phyloP scores from a whole-genome alignment of 2,113 vertebrate species.

The Dasypus novemcinctus region DNA sequence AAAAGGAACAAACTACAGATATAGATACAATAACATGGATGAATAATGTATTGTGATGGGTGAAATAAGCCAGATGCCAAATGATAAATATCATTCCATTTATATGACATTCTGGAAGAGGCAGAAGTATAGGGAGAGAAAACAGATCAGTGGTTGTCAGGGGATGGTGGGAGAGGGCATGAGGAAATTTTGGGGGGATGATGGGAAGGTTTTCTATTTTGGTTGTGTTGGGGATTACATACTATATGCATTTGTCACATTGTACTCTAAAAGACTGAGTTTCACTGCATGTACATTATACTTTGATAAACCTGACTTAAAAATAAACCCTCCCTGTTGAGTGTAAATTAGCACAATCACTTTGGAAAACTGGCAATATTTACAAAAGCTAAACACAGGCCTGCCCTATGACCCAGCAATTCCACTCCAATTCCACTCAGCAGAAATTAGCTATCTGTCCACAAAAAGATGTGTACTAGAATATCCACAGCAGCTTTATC shows the following conservation, averaged over 20 bases:
- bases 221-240: neutral
- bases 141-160: neutral
- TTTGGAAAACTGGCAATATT: neutral
- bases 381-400: neutral
- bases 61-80: neutral
- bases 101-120: neutral
- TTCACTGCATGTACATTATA: neutral
- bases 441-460: neutral
- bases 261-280: neutral
- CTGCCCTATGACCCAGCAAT: neutral
- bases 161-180: neutral
- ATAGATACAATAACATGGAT: neutral
- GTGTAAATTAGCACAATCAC: neutral
- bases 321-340: neutral
- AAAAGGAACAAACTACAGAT: too few relatives aligned
- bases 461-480: neutral
- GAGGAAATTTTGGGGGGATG: neutral
- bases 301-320: neutral
- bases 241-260: neutral
- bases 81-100: neutral
- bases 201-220: neutral
- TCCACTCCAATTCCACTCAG: neutral
- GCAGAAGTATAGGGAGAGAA: neutral
- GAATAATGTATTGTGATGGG: neutral
- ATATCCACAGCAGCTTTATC: neutral